Evolutionary conservation across 2,113 vertebrate species (phyloP).

Genomic region (Myotis brandtii): DNA sequence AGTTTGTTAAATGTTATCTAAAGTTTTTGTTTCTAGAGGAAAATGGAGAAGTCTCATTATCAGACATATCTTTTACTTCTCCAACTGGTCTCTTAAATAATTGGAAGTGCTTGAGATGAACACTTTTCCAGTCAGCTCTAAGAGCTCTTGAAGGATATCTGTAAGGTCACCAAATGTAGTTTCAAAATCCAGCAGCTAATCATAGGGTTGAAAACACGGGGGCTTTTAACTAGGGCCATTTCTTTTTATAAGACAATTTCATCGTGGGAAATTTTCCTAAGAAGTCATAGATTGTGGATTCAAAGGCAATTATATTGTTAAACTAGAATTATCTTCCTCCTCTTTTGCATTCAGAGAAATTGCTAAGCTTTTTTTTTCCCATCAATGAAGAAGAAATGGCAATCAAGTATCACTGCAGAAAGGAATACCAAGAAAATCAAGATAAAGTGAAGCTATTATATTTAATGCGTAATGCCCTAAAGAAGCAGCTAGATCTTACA

Average conservation of each 20-base stretch:
- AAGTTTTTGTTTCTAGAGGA: neutral
- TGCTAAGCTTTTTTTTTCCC: constrained; percentile 52
- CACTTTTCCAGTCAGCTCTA: neutral
- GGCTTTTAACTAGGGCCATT: constrained; percentile 68
- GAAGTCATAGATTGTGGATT: constrained; percentile 60
- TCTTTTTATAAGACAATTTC: constrained; percentile 76
- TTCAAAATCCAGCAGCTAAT: constrained; percentile 73
- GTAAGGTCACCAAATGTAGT: constrained; percentile 48
- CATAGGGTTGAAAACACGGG: constrained; percentile 55
- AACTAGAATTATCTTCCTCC: constrained; percentile 50
- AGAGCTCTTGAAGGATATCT: constrained; percentile 6
- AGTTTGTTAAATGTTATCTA: constrained; percentile 23
- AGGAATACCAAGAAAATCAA: constrained; percentile 13
- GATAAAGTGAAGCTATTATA: neutral
- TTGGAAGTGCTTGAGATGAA: neutral
- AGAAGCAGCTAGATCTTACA: neutral
- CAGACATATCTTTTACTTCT: neutral
- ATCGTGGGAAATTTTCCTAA: constrained; percentile 73
- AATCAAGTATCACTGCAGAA: neutral
- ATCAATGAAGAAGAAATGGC: constrained; percentile 37
- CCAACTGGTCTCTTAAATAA: neutral
- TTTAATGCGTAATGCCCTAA: neutral
- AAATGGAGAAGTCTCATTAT: neutral
- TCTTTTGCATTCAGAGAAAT: constrained; percentile 65
- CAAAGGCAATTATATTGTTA: constrained; percentile 68